These are phyloP conservation scores for Corythornis madagascariensis DNA, from an alignment of 2,113 vertebrate genomes.

Conservation along the genomic window DNA sequence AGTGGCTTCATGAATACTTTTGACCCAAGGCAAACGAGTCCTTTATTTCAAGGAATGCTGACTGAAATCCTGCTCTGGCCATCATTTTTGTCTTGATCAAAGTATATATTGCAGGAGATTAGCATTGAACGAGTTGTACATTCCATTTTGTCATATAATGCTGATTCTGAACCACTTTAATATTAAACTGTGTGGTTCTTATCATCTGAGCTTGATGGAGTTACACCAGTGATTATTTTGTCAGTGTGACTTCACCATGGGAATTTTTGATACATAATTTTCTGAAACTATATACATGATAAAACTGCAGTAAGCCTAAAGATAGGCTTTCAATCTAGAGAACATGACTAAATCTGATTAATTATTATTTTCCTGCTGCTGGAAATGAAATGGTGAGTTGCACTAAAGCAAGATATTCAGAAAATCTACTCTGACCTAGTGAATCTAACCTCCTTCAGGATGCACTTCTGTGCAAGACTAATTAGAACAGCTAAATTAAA, in stretches of 20 bases:
- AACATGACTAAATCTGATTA: background rate
- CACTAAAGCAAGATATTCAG: background rate
- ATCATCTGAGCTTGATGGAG: background rate
- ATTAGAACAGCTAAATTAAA: background rate
- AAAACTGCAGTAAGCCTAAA: background rate
- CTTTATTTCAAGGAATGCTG: background rate
- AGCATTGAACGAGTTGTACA: background rate
- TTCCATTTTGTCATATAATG: background rate
- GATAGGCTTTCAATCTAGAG: background rate
- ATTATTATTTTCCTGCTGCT: background rate
- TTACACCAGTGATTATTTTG: background rate
- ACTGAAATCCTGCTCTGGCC: background rate
- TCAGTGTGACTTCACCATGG: background rate
- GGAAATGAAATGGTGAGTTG: background rate
- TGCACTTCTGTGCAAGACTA: background rate
- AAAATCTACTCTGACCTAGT: background rate
- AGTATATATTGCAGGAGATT: background rate
- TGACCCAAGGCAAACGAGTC: background rate
- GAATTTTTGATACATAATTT: background rate
- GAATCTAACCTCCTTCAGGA: background rate
- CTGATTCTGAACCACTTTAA: background rate
- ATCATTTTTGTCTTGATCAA: background rate
- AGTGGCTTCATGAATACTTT: background rate
- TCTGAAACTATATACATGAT: background rate
- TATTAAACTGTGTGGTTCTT: background rate